Evolutionary conservation across 2,888 invertebrate species (phyloP), one percentile per base, ranked within the genome.

Genomic region (Melieria crassipennis): DNA sequence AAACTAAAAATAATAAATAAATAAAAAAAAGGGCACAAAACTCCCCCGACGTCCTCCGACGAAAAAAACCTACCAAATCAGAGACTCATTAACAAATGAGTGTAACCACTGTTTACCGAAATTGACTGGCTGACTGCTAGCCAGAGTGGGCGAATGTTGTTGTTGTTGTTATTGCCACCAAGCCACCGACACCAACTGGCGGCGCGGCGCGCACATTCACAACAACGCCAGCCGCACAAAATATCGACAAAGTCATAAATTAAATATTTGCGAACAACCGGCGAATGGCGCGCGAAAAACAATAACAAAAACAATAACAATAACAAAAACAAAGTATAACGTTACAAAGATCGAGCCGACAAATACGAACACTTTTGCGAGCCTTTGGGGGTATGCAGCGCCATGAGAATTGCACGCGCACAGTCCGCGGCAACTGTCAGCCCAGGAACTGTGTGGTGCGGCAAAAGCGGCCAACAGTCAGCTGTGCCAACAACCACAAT

Each of bases 181-280:
- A 30, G 30, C 30, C 30, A 30, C 30, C 30, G 30, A 30, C 30
- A 30, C 30, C 30, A 30, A 30, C 30, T 30, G 30, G 30, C 30
- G 30, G 30, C 30, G 30, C 30, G 30, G 30, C 30, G 30, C 30
- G 45, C 69, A 52, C 73, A 9, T 69, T 63, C 61, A 72, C 47
- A 70, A 46, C 47, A 56, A 50, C 56, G 43, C 67, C 62, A 63
- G 65, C 55, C 56, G 70, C 74, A 66, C 75, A 62, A 74, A 80
- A 82, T 83, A 84, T 84, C 84, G 82, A 71, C 80, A 82, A 79
- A 82, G 82, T 78, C 82, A 84, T 84, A 84, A 84, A 84, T 84
- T 83, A 83, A 82, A 80, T 80, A 82, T 82, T 83, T 82, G 79
- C 77, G 72, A 73, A 73, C 68, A 65, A 72, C 73, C 57, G 52